phyloP scores from a whole-genome alignment of 2,113 vertebrate species.

The Rana temporaria region DNA sequence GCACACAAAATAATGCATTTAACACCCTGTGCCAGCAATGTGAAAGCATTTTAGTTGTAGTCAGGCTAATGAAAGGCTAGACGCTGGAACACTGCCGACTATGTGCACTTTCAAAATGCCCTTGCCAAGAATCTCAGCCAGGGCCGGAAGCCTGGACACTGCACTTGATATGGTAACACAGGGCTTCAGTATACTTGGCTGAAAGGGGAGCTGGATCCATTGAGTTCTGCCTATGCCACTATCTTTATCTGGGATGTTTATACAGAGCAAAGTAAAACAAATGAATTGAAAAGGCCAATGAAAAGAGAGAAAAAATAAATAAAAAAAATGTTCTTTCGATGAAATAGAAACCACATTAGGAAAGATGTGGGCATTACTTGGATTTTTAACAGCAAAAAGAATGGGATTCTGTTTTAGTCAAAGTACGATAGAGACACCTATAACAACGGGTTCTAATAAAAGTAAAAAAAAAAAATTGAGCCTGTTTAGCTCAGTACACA shows the following conservation, averaged over 20 bases:
- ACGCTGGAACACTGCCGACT: constrained; percentile 33
- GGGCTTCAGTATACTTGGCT: constrained; percentile 32
- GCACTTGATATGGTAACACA: constrained; percentile 27
- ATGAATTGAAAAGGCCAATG: background rate
- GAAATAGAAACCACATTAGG: constrained; percentile 15
- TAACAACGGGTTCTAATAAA: constrained; percentile 19
- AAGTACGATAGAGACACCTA: constrained; percentile 23
- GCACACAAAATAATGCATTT: constrained; percentile 35
- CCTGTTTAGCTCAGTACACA: too few species aligned
- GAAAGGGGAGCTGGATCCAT: constrained; percentile 36
- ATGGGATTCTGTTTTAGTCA: background rate
- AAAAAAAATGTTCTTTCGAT: constrained; percentile 15
- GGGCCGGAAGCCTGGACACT: constrained; percentile 37
- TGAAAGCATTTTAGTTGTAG: constrained; percentile 18
- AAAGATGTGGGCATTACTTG: background rate
- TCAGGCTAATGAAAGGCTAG: constrained; percentile 41
- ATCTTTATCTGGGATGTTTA: constrained; percentile 46
- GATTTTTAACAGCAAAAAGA: background rate
- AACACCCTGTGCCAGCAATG: constrained; percentile 17
- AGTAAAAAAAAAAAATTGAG: too few species aligned
- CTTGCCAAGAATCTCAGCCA: constrained; percentile 42
- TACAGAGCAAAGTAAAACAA: constrained; percentile 26
- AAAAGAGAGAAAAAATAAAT: background rate
- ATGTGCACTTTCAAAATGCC: constrained; percentile 45
- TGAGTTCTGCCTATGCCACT: constrained; percentile 30